phyloP scores from a whole-genome alignment of 2,797 vertebrate genomes.

The Prunella strophiata region DNA sequence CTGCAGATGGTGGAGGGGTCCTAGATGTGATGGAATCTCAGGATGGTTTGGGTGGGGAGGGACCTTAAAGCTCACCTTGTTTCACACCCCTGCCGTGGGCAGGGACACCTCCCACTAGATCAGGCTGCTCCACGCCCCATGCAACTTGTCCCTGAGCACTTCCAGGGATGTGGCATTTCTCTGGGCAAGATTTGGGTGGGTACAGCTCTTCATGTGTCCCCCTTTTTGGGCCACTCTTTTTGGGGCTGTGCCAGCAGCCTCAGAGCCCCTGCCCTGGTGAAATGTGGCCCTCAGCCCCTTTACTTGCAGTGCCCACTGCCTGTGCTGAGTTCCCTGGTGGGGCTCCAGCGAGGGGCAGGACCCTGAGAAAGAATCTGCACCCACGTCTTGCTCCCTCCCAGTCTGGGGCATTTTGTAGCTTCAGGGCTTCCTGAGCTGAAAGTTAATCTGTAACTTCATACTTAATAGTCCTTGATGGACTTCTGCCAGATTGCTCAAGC shows the following conservation, averaged over 20 bases:
- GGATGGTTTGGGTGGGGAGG: background rate
- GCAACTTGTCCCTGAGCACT: background rate
- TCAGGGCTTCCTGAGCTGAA: background rate
- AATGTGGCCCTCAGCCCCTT: background rate
- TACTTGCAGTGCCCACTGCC: background rate
- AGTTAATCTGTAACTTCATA: background rate
- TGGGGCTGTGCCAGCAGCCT: background rate
- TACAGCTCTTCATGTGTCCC: background rate
- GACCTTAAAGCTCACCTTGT: background rate
- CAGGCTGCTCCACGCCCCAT: background rate
- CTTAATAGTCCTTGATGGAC: background rate
- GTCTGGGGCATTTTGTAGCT: background rate
- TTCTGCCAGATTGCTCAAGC: background rate
- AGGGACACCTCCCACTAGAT: background rate
- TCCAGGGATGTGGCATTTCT: background rate
- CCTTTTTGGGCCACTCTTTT: rapidly evolving
- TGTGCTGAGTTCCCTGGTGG: background rate
- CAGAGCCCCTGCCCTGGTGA: background rate
- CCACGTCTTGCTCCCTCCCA: rapidly evolving
- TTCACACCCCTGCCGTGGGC: background rate
- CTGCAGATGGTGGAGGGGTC: background rate
- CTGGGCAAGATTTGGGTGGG: background rate
- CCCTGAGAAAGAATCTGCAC: background rate
- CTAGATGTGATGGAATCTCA: too few relatives aligned
- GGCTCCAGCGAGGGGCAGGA: background rate